These are phyloP conservation scores for Fukomys damarensis DNA, from an alignment of 2,113 vertebrate genomes.

Conservation along the genomic window DNA sequence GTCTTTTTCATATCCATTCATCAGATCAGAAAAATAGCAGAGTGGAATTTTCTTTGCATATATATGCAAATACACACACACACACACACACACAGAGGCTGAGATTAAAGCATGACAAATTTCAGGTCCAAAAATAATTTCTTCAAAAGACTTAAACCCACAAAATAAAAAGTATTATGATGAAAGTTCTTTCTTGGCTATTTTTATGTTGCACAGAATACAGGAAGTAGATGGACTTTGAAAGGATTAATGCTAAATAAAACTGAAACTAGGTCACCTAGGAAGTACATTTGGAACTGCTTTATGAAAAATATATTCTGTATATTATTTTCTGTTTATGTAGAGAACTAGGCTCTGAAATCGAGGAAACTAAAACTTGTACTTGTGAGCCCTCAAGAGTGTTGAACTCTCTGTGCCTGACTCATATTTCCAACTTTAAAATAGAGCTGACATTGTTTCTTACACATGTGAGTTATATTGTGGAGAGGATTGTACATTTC, in stretches of 20 bases:
- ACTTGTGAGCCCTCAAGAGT: neutral
- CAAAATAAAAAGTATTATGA: neutral
- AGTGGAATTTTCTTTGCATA: slow-evolving; percentile 21
- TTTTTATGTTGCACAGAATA: neutral
- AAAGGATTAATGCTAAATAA: neutral
- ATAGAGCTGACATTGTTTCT: slow-evolving; percentile 30
- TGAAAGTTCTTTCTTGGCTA: neutral
- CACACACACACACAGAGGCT: too few species aligned
- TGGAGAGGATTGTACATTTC: slow-evolving; percentile 29
- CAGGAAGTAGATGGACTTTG: neutral
- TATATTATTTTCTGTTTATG: neutral
- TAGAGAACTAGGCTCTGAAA: neutral
- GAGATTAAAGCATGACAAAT: neutral
- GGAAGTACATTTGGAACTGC: neutral
- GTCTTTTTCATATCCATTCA: neutral
- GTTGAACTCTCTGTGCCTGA: neutral
- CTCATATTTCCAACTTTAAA: slow-evolving; percentile 33
- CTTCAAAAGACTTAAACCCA: neutral
- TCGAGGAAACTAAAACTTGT: neutral
- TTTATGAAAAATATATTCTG: neutral
- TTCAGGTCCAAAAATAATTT: neutral
- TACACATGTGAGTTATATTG: neutral
- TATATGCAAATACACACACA: too few species aligned
- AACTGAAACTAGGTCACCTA: slow-evolving; percentile 11
- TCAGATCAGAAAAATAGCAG: neutral